Base-by-base conservation (phyloP, 2,113 vertebrate genomes). In the Dermatemys mawii region DNA sequence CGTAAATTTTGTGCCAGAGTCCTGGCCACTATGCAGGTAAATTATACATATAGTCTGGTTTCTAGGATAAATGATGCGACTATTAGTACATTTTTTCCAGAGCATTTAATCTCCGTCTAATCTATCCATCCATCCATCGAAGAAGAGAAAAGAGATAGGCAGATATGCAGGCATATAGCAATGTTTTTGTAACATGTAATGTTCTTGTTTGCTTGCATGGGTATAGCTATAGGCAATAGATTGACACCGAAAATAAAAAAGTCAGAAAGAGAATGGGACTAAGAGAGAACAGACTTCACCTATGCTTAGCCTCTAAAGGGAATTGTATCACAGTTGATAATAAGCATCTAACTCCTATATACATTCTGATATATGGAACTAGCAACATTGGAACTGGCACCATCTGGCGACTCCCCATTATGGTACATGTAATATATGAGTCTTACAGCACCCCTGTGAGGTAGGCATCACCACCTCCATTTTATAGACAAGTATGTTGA, bases 381-480 rank as follows among this genome's bases (percentile, higher is more conserved):
- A 87, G 0, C 79, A 93, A 96, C 83, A 91, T 88, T 92, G 76
- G 91, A 89, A 92, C 92, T 93, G 54, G 53, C 95, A 84, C 75
- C 89, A 93, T 94, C 95, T 97, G 93, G 87, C 92, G 86, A 93
- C 87, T 94, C 89, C 87, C 89, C 87, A 78, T 93, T 93, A 83
- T 93, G 88, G 84, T 91, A 41, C 67, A 84, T 86, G 95, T 60
- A 35, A 86, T 78, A 90, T 24, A 84, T 14, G 5, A 60, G 16
- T 11, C 50, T 93, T 82, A 91, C 79, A 85, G 70, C 11, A 73
- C 10, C 19, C 21, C 11, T 24, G 76, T 90, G 76, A 94, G 84
- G 86, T 76, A 81, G 92, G 83, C 83, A 76, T 54, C 94, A 95
- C 78, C 78, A 60, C 78, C 53, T 86, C 49, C 82, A 38, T 86